Evolutionary conservation across 2,797 vertebrate genomes (phyloP).

Genomic region (Pangasius macronema): DNA sequence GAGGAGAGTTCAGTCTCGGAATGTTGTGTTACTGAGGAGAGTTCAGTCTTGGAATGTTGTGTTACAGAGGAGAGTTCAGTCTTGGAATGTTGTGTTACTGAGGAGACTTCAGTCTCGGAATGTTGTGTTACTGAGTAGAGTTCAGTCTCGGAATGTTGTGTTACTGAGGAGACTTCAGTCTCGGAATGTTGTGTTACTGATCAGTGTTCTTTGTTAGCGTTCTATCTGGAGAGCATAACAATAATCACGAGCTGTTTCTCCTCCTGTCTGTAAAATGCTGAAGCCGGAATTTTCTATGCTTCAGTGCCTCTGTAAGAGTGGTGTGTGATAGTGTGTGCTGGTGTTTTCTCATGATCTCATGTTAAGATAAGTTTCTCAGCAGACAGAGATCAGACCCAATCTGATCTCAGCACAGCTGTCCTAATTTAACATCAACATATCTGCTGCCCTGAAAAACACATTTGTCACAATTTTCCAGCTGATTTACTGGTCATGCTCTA

Average conservation of each 20-base stretch:
- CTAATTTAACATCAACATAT: conserved; percentile 19
- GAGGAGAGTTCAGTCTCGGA: not conserved
- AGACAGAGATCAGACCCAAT: conserved; percentile 24
- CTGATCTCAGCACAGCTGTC: conserved; percentile 22
- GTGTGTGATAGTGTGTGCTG: conserved; percentile 14
- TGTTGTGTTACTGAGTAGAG: not conserved
- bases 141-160: too few relatives aligned
- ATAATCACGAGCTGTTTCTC: not conserved
- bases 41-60: not conserved
- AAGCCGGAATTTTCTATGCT: not conserved
- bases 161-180: not conserved
- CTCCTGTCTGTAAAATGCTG: conserved; percentile 7
- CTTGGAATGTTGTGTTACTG: not conserved
- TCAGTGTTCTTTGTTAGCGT: not conserved
- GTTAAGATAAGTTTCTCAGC: conserved; percentile 24
- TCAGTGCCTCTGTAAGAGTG: conserved; percentile 12
- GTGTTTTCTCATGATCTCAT: conserved; percentile 33
- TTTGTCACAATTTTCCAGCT: not conserved
- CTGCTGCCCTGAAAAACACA: conserved; percentile 22
- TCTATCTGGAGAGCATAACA: conserved; percentile 4
- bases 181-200: not conserved
- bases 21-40: not conserved
- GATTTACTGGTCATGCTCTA: not conserved
- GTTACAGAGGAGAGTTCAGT: not conserved
- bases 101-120: not conserved